Evolutionary conservation across 2,797 vertebrate genomes (phyloP).

Genomic region (Hemitrygon akajei): DNA sequence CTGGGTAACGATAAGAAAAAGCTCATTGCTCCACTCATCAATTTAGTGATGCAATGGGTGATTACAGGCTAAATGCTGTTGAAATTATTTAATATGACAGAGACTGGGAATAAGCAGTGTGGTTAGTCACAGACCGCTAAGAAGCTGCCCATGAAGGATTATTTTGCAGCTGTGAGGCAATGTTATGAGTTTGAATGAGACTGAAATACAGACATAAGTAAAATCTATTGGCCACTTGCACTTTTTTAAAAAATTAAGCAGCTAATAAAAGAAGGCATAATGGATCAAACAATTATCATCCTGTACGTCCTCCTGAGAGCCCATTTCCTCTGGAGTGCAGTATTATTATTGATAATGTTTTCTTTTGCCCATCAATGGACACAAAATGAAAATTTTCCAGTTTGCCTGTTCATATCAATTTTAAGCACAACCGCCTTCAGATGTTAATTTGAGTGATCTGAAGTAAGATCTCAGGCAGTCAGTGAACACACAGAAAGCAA

Average conservation of each 20-base stretch:
- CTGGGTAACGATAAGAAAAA: too few relatives aligned
- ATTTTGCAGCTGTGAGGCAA: neutral
- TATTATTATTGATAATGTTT: neutral
- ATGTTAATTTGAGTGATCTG: neutral
- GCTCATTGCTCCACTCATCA: too few relatives aligned
- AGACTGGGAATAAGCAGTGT: neutral
- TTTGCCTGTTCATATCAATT: neutral
- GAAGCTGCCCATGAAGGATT: neutral
- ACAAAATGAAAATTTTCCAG: neutral
- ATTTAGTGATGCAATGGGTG: too few relatives aligned
- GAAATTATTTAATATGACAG: neutral
- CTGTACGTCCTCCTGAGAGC: neutral
- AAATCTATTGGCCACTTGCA: neutral
- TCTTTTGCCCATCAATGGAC: neutral
- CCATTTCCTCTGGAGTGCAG: neutral
- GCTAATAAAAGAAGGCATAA: neutral
- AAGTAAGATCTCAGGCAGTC: neutral
- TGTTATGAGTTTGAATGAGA: neutral
- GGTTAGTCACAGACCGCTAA: neutral
- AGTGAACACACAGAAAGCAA: neutral
- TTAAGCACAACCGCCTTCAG: neutral
- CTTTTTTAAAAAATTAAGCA: neutral
- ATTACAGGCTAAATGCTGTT: too few relatives aligned
- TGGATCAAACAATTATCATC: neutral
- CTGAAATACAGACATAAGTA: neutral